Conservation (phyloP, 2,888 invertebrate species). For the Nebria salina region DNA sequence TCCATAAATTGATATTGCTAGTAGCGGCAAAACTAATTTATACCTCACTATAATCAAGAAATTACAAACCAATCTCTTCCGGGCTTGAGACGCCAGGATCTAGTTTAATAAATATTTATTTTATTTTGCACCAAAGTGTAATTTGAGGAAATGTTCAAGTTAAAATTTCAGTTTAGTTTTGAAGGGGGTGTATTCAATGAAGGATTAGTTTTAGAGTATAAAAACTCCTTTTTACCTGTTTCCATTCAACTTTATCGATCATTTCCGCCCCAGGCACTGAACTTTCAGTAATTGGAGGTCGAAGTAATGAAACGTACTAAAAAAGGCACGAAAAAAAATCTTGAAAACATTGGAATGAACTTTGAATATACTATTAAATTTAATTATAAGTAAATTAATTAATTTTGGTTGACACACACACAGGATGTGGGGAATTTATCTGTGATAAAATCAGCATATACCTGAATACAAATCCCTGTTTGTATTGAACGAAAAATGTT, state of each 20-base stretch:
- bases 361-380: slow-evolving; percentile 5
- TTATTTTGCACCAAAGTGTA: neutral
- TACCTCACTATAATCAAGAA: neutral
- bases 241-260: slow-evolving; percentile 88
- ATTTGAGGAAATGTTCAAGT: no score
- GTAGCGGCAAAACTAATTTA: neutral
- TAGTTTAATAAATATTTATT: neutral
- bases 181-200: neutral
- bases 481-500: neutral
- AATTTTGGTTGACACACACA: slow-evolving; percentile 34
- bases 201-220: neutral
- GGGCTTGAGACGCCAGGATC: neutral
- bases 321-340: slow-evolving; percentile 54
- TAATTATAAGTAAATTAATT: slow-evolving; percentile 2
- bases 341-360: slow-evolving; percentile 49
- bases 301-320: slow-evolving; percentile 86
- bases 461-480: neutral
- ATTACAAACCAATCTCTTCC: neutral
- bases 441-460: no score
- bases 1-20: neutral
- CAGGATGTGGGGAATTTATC: no score
- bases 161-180: neutral
- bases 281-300: slow-evolving; percentile 81
- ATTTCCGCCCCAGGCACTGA: slow-evolving; percentile 72
- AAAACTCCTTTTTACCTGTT: slow-evolving; percentile 72